phyloP scores from a whole-genome alignment of 2,797 vertebrate genomes.

The Lepus townsendii region DNA sequence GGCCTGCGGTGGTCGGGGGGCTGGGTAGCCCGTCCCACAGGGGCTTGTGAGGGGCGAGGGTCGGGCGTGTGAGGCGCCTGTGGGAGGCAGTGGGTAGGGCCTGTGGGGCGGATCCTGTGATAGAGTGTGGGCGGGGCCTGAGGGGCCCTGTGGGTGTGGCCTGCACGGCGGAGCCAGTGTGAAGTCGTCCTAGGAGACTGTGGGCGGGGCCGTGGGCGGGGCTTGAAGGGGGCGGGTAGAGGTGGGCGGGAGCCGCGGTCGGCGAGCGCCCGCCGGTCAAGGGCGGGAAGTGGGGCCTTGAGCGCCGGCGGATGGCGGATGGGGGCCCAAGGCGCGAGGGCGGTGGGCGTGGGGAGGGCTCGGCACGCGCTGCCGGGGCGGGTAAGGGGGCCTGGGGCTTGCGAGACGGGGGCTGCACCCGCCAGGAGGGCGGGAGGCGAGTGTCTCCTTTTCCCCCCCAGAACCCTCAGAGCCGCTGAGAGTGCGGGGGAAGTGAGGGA shows the following conservation, averaged over 20 bases:
- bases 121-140: neutral
- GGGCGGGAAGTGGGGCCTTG: neutral
- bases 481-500: neutral
- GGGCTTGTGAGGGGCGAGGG: neutral
- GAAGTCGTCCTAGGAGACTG: no score
- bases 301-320: rapidly evolving
- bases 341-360: neutral
- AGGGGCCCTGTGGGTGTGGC: neutral
- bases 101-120: neutral
- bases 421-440: neutral
- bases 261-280: neutral
- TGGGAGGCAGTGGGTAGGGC: neutral
- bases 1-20: neutral
- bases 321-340: neutral
- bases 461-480: neutral
- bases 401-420: neutral
- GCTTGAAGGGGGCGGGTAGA: no score
- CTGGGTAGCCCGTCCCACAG: neutral
- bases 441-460: neutral
- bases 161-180: neutral
- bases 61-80: neutral
- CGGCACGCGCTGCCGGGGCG: neutral
- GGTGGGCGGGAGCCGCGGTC: rapidly evolving
- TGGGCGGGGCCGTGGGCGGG: neutral
- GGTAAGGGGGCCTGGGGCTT: neutral